These are phyloP conservation scores for Pyralis farinalis DNA, from an alignment of 2,888 invertebrate genomes.

Conservation along the genomic window DNA sequence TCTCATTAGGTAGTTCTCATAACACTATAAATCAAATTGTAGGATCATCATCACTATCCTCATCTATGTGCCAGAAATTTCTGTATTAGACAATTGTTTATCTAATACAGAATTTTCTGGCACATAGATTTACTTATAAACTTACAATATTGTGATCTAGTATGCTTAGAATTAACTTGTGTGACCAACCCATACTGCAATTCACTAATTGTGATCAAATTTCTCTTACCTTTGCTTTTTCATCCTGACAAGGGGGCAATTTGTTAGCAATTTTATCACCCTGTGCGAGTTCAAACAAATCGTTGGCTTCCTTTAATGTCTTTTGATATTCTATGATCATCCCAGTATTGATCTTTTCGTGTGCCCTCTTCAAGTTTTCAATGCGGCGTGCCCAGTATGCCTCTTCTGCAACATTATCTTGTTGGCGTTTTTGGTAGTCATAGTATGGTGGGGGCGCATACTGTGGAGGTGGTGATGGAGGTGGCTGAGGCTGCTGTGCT, in stretches of 20 bases:
- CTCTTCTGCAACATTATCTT: constrained; percentile 61
- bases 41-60: too few species aligned
- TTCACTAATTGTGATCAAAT: too few species aligned
- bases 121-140: too few species aligned
- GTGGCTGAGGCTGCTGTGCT: constrained; percentile 45
- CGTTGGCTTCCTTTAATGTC: constrained; percentile 66
- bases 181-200: too few species aligned
- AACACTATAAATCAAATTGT: too few species aligned
- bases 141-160: too few species aligned
- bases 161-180: too few species aligned
- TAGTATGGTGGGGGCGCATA: constrained; percentile 45
- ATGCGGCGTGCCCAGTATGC: constrained; percentile 70
- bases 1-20: too few species aligned
- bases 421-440: constrained; percentile 41
- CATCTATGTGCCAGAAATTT: too few species aligned
- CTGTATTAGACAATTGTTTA: too few species aligned
- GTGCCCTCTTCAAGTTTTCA: constrained; percentile 61
- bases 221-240: constrained; percentile 61
- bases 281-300: constrained; percentile 54
- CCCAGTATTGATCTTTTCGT: constrained; percentile 62
- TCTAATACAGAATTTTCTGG: too few species aligned
- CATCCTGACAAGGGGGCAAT: constrained; percentile 67
- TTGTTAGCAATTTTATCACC: constrained; percentile 55
- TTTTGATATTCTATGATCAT: constrained; percentile 70
- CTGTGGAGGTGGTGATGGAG: constrained; percentile 31